Evolutionary conservation across 2,113 vertebrate species (phyloP).

Genomic region (Eurypyga helias): DNA sequence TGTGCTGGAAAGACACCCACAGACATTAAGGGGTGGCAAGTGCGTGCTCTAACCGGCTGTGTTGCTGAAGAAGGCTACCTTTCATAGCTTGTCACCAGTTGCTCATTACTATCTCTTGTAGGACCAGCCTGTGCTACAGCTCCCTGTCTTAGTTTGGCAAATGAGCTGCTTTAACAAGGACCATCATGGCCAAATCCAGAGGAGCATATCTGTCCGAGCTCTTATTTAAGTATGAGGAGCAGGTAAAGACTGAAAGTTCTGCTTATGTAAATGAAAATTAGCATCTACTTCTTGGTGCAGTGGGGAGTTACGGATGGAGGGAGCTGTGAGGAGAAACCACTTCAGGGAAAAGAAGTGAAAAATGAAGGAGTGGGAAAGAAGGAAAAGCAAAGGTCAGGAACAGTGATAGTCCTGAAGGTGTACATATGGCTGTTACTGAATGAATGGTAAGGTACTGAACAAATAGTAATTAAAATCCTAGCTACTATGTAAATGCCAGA

Average conservation of each 20-base stretch:
- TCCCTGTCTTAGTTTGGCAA: not conserved
- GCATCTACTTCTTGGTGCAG: not conserved
- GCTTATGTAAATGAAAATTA: not conserved
- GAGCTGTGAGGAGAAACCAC: not conserved
- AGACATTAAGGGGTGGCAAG: not conserved
- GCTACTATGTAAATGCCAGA: slow-evolving; percentile 65
- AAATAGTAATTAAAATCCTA: slow-evolving; percentile 69
- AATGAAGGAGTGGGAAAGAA: not conserved
- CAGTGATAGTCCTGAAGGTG: not conserved
- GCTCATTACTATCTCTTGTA: not conserved
- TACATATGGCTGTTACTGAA: not conserved
- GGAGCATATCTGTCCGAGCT: not conserved
- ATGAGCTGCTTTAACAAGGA: not conserved
- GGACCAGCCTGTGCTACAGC: not conserved
- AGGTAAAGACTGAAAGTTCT: not conserved
- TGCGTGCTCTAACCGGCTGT: not conserved
- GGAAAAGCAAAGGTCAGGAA: slow-evolving; percentile 18
- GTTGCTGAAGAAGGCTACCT: not conserved
- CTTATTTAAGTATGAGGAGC: not conserved
- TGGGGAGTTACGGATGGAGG: not conserved
- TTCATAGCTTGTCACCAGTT: not conserved
- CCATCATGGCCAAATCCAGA: not conserved
- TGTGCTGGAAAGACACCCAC: not conserved
- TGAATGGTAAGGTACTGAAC: slow-evolving; percentile 42
- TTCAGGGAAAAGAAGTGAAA: not conserved